Evolutionary conservation across 2,888 invertebrate species (phyloP), one percentile per base, ranked within the genome.

Genomic region (Catotricha subobsoleta): DNA sequence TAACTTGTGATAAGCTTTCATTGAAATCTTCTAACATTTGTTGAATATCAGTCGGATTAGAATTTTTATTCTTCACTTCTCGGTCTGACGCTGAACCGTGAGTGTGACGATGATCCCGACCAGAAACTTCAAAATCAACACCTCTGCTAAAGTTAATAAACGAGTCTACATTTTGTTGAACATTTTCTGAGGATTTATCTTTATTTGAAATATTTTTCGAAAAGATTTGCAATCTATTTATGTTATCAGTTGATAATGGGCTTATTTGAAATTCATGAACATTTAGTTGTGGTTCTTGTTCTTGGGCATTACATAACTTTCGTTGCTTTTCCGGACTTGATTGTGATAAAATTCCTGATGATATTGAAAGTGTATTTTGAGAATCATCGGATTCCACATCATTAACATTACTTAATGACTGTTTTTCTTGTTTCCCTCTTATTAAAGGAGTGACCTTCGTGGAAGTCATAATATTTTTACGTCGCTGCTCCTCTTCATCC

Each of bases 21-120:
- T 57, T 57, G 28, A 58, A 58, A 39, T 56, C 55, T 28, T 51
- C 48, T 10, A 58, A 45, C 5, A 57, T 46, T 41, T 54, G 49
- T 29, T 48, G 50, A 21, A 56, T 52, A 25, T 53, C 46, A 6
- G n/a, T n/a, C n/a, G n/a, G n/a, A n/a, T n/a, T n/a, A n/a, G n/a
- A n/a, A n/a, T n/a, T n/a, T n/a, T n/a, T n/a, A n/a, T n/a, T n/a
- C n/a, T n/a, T n/a, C n/a, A n/a, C n/a, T n/a, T 30, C 12, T 8
- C 3, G 18, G 13, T 6, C 9, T 25, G 9, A 25, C 9, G 25
- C 9, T 25, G 5, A 9, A 25, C 9, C 25, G 9, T 25, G 25
- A 25, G n/a, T n/a, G n/a, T n/a, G n/a, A n/a, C n/a, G n/a, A n/a
- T n/a, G n/a, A n/a, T n/a, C n/a, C 19, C 12, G 15, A 10, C 23